Evolutionary conservation across 2,888 invertebrate genomes (phyloP).

Genomic region (Xestia sexstrigata): DNA sequence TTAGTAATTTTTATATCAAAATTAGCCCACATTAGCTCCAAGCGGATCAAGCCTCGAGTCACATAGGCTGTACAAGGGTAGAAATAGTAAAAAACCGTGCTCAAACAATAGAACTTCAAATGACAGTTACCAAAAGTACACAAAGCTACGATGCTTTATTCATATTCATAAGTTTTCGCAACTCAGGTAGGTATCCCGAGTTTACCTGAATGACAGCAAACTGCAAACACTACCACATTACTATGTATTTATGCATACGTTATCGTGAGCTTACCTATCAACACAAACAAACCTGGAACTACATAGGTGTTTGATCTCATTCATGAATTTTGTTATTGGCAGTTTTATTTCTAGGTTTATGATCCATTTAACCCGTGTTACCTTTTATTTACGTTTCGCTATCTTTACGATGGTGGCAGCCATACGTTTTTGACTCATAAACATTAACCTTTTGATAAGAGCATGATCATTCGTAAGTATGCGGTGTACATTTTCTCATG

Average conservation of each 20-base stretch:
- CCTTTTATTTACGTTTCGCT: slow-evolving; percentile 36
- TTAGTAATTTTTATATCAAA: not conserved
- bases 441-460: slow-evolving; percentile 13
- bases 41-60: not conserved
- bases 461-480: not conserved
- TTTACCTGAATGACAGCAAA: slow-evolving; percentile 39
- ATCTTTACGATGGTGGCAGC: slow-evolving; percentile 33
- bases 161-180: slow-evolving; percentile 40
- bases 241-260: slow-evolving; percentile 49
- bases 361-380: slow-evolving; percentile 39
- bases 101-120: slow-evolving; percentile 19
- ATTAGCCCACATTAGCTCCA: not conserved
- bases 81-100: not conserved
- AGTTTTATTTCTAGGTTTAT: slow-evolving; percentile 52
- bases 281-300: slow-evolving; percentile 36
- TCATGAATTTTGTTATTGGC: slow-evolving; percentile 50
- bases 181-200: slow-evolving; percentile 21
- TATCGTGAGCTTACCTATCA: slow-evolving; percentile 35
- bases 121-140: slow-evolving; percentile 11
- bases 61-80: not conserved
- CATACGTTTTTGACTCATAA: slow-evolving; percentile 4
- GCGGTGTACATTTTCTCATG: not conserved
- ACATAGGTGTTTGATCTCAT: slow-evolving; percentile 34
- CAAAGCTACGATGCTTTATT: slow-evolving; percentile 28
- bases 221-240: slow-evolving; percentile 33